phyloP scores from a whole-genome alignment of 2,113 vertebrate species.

The Anseranas semipalmata region DNA sequence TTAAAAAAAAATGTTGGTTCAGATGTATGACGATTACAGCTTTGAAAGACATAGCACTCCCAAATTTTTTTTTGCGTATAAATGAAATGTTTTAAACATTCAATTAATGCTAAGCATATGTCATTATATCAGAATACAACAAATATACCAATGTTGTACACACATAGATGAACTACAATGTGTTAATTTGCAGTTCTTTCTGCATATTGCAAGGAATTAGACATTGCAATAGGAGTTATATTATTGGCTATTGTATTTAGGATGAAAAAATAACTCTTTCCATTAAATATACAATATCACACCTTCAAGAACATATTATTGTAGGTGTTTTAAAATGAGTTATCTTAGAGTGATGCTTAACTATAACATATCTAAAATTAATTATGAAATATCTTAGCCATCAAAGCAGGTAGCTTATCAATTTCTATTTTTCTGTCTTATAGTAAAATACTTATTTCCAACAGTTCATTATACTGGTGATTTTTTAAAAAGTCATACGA shows the following conservation, averaged over 20 bases:
- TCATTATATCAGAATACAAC: neutral
- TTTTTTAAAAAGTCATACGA: neutral
- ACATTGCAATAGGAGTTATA: neutral
- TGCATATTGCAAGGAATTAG: neutral
- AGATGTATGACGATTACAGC: neutral
- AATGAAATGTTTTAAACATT: constrained; percentile 20
- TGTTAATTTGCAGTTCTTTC: neutral
- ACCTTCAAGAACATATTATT: neutral
- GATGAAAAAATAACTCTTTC: neutral
- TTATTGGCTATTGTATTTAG: neutral
- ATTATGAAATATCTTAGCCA: neutral
- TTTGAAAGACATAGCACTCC: neutral
- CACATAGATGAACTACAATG: neutral
- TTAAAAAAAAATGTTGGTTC: neutral
- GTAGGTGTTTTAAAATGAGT: neutral
- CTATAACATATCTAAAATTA: neutral
- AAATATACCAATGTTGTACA: neutral
- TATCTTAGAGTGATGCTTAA: neutral
- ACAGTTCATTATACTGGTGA: neutral
- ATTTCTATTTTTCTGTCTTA: neutral
- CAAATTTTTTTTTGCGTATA: neutral
- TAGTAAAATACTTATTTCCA: neutral
- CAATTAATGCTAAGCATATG: neutral
- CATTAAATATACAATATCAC: neutral
- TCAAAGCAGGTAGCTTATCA: neutral